These are phyloP conservation scores for Agriopis aurantiaria DNA, from an alignment of 2,888 invertebrate genomes.

Conservation along the genomic window DNA sequence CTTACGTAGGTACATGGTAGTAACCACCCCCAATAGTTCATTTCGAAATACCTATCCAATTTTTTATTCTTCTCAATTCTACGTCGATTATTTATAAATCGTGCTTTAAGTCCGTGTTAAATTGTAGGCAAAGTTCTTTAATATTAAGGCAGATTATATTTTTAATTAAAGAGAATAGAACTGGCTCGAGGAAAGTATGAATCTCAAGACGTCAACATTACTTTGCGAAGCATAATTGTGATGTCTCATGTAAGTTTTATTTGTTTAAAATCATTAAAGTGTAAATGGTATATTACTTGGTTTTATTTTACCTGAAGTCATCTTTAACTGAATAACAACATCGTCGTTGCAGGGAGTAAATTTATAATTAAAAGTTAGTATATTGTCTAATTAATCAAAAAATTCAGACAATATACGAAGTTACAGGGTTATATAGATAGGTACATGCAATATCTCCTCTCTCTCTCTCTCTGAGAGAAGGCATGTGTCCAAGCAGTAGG, in stretches of 20 bases:
- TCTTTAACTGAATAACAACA: not conserved
- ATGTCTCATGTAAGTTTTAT: constrained; percentile 84
- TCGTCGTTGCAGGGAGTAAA: no score
- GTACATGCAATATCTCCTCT: no score
- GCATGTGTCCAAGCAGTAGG: no score
- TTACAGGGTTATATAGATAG: no score
- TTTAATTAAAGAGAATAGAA: constrained; percentile 56
- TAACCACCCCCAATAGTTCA: not conserved
- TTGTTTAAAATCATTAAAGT: constrained; percentile 84
- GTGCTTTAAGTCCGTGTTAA: constrained; percentile 65
- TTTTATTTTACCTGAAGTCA: constrained; percentile 47
- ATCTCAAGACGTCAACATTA: constrained; percentile 76
- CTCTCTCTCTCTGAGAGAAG: no score
- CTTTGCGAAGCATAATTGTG: constrained; percentile 87
- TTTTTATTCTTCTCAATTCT: constrained; percentile 7
- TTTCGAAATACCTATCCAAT: constrained; percentile 1
- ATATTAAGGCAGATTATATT: constrained; percentile 64
- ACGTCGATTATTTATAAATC: constrained; percentile 26
- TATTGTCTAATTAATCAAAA: no score
- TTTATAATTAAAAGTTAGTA: no score
- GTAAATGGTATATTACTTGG: constrained; percentile 64
- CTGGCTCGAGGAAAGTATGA: constrained; percentile 51
- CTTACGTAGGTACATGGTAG: not conserved
- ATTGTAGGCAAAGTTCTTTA: constrained; percentile 59
- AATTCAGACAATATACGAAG: no score